Evolutionary conservation across 2,888 invertebrate genomes (phyloP).

Genomic region (Chaetoderma sp.): DNA sequence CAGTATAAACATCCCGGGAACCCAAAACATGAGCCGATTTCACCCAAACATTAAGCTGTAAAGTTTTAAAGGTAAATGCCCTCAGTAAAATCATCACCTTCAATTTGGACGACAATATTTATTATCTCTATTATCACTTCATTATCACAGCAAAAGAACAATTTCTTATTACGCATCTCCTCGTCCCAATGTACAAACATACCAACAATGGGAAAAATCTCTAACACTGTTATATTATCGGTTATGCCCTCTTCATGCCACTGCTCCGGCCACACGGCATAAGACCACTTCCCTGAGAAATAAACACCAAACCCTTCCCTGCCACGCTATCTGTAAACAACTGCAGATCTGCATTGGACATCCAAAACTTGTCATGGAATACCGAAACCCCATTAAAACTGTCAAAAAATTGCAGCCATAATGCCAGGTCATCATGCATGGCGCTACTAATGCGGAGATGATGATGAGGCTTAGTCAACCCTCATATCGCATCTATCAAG

Average conservation of each 20-base stretch:
- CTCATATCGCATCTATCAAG: conserved; percentile 13
- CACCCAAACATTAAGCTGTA: conserved; percentile 5
- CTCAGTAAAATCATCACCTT: conserved; percentile 13
- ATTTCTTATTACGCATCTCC: neutral
- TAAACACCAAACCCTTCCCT: conserved; percentile 11
- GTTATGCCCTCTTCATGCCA: neutral
- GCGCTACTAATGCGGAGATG: neutral
- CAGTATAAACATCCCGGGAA: neutral
- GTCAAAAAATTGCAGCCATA: neutral
- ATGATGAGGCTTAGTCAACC: neutral
- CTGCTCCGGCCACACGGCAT: neutral
- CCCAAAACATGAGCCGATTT: neutral
- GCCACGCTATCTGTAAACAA: conserved; percentile 12
- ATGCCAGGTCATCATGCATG: neutral
- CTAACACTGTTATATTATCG: neutral
- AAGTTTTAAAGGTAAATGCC: neutral
- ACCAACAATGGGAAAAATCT: neutral
- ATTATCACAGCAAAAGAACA: conserved; percentile 9
- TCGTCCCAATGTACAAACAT: neutral
- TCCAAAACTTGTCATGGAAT: conserved; percentile 1
- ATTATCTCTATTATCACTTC: conserved; percentile 10
- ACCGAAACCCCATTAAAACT: neutral
- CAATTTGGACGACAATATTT: conserved; percentile 8
- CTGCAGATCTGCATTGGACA: neutral
- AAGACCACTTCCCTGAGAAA: conserved; percentile 9